These are phyloP conservation scores for Zoanthus sociatus DNA, from an alignment of 92 coral and sea anemone genomes.

Conservation along the genomic window DNA sequence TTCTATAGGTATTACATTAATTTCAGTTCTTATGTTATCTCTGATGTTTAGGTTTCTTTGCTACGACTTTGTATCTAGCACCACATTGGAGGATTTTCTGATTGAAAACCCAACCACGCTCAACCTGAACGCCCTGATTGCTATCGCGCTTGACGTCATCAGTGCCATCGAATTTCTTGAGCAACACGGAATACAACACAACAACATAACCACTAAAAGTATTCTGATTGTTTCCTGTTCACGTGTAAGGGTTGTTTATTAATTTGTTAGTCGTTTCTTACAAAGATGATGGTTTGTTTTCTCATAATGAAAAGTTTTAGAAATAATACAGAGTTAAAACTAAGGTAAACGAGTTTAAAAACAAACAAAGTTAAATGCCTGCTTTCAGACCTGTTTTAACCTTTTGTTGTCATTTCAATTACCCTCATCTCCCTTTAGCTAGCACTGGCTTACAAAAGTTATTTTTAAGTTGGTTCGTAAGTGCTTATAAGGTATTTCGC, in stretches of 20 bases:
- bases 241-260: conserved; percentile 35
- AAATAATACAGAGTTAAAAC: too few species aligned
- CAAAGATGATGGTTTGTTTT: too few species aligned
- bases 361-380: too few species aligned
- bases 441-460: too few species aligned
- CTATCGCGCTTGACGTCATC: conserved; percentile 64
- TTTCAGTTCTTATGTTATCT: not conserved
- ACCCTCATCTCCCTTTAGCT: too few species aligned
- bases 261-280: too few species aligned
- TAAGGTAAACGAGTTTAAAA: too few species aligned
- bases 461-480: too few species aligned
- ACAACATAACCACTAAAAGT: conserved; percentile 54
- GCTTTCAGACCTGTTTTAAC: too few species aligned
- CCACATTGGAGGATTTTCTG: conserved; percentile 68
- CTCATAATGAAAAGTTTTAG: too few species aligned
- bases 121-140: conserved; percentile 52
- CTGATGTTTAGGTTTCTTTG: conserved; percentile 58
- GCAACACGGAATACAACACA: conserved; percentile 59
- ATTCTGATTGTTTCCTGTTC: conserved; percentile 62
- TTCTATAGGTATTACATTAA: not conserved
- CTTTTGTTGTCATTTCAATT: too few species aligned
- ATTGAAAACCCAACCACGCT: conserved; percentile 51
- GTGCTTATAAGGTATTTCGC: too few species aligned
- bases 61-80: conserved; percentile 71
- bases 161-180: conserved; percentile 70